A percentile compares a stretch with the other conserved stretches of the same genome.
These are phyloP conservation scores for Sarcophaga subvicina DNA, from an alignment of 2,888 invertebrate species.

Conservation along the genomic window DNA sequence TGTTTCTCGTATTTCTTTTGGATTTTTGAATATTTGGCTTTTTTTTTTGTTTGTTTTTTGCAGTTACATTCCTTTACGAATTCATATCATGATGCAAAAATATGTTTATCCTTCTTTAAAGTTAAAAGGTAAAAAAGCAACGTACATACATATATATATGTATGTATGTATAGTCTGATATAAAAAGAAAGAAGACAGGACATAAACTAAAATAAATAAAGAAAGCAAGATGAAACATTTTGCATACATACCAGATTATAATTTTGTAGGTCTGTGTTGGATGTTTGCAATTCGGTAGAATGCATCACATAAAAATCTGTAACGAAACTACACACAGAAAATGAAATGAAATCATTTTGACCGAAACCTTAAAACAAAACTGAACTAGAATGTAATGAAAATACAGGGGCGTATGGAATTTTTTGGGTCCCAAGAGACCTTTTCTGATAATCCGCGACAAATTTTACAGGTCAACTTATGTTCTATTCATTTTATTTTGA, in stretches of 20 bases:
- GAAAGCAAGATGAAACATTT: conserved; percentile 24
- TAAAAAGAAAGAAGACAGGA: background rate
- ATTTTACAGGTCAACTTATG: too few species aligned
- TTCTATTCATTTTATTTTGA: too few species aligned
- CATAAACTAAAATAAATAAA: background rate
- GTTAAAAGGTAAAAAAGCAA: conserved; percentile 32
- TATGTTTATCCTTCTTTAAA: conserved; percentile 49
- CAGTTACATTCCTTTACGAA: background rate
- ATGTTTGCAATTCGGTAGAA: background rate
- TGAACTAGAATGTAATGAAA: background rate
- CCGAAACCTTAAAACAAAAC: conserved; percentile 10
- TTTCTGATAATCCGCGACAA: too few species aligned
- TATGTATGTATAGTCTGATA: too few species aligned
- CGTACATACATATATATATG: background rate
- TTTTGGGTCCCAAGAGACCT: too few species aligned
- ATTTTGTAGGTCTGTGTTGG: background rate
- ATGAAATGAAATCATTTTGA: conserved; percentile 7
- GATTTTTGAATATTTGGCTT: conserved; percentile 39
- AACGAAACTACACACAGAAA: background rate
- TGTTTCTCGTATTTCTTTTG: conserved; percentile 1
- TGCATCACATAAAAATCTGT: conserved; percentile 17
- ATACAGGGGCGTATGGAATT: background rate
- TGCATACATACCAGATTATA: conserved; percentile 23
- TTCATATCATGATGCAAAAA: conserved; percentile 53
- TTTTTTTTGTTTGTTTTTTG: background rate